Percentiles rank a stretch among this genome's conserved stretches.
Conservation (phyloP, 2,888 invertebrate species). For the Apamea monoglypha region DNA sequence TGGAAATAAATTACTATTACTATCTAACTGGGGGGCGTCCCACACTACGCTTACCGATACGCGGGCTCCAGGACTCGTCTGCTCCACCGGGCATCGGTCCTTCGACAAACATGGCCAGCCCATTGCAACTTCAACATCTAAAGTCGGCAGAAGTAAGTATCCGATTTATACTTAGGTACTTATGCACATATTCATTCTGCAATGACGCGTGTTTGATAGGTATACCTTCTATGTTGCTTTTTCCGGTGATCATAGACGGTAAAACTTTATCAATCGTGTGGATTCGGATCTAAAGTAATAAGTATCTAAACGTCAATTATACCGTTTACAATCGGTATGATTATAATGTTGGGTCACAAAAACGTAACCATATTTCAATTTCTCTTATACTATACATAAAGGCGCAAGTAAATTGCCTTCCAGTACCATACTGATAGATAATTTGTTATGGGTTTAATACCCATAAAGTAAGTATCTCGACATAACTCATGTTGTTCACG, state of each 20-base stretch:
- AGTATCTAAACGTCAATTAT: too few relatives aligned
- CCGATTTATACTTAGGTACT: too few relatives aligned
- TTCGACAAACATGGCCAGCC: too few relatives aligned
- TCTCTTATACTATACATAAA: background rate
- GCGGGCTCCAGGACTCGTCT: too few relatives aligned
- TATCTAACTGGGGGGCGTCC: background rate
- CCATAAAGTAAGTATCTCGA: constrained; percentile 34
- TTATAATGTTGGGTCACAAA: background rate
- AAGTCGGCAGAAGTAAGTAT: background rate
- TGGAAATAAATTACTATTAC: too few relatives aligned
- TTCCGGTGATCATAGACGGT: background rate
- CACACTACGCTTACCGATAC: background rate
- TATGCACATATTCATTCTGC: background rate
- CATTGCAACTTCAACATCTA: background rate
- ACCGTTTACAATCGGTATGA: background rate
- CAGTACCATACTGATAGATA: constrained; percentile 13
- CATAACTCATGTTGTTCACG: constrained; percentile 42
- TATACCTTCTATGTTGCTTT: background rate
- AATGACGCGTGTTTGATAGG: background rate
- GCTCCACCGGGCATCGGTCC: too few relatives aligned
- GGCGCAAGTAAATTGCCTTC: background rate
- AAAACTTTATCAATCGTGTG: background rate
- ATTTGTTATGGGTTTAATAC: constrained; percentile 26
- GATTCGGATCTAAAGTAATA: background rate
- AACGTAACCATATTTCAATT: background rate